Evolutionary conservation across 2,113 vertebrate species (phyloP), one percentile per base, ranked within the genome.

Genomic region (Chrysochloris asiatica): DNA sequence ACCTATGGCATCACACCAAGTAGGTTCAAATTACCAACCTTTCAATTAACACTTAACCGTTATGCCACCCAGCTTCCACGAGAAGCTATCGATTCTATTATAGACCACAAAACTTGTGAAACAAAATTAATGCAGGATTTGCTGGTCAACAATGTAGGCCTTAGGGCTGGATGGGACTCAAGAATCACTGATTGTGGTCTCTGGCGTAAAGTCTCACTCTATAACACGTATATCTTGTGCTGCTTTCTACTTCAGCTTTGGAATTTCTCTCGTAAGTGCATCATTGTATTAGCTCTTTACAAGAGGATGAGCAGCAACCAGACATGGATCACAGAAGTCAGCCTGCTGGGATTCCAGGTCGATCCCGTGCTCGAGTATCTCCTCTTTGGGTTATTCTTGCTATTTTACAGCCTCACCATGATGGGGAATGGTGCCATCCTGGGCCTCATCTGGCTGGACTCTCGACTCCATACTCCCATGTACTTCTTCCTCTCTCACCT

Each of bases 401-500:
- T 93, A 3, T 73, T 96, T n/a, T 96, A 77, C 28, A 69, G 16
- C 38, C 36, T 72, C 36, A 90, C 69, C 0, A 8, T 91, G 36
- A 4, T 87, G 45, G 92, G 77, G 41, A 96, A 96, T 0, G 3
- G 78, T 9, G 2, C 94, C n/a, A 80, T 93, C 24, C 36, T 91
- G 36, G 84, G 73, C 17, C 84, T 95, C 73, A 84, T 91, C 75
- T 88, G n/a, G 2, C 43, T 75, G 19, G 80, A 88, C 8, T 26
- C 73, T 9, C 69, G 73, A 59, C 93, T 89, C 2, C 89, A 88
- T 28, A 92, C 28, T 9, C 89, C 89, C 16, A 85, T 88, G 93
- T 96, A 96, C 80, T 95, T 96, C 59, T 96, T 97, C 61, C 85
- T 96, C 3, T 95, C 95, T 17, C 76, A 92, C 43, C 47, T 97